These are phyloP conservation scores for Thamnophis sirtalis DNA, from an alignment of 2,113 vertebrate species.

Conservation along the genomic window DNA sequence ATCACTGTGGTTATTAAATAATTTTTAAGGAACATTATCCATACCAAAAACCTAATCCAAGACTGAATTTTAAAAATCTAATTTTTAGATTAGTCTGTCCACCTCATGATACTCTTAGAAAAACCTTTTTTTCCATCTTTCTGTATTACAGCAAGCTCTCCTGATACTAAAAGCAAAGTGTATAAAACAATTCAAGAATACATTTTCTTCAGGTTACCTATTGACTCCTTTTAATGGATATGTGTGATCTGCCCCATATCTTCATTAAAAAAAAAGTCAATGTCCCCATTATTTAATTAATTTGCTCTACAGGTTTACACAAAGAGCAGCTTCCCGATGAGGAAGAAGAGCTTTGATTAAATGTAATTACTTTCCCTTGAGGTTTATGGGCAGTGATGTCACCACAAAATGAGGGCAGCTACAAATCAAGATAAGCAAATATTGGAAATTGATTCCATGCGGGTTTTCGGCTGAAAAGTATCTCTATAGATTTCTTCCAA, in stretches of 20 bases:
- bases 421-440: constrained; percentile 32
- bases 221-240: background rate
- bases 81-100: background rate
- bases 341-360: constrained; percentile 19
- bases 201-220: background rate
- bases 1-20: background rate
- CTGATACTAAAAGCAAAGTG: background rate
- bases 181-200: background rate
- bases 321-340: constrained; percentile 8
- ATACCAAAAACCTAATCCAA: background rate
- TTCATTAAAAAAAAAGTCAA: background rate
- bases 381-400: constrained; percentile 12
- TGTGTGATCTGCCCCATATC: background rate
- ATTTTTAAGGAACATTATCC: background rate
- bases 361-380: constrained; percentile 38
- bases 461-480: constrained; percentile 4
- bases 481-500: background rate
- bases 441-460: background rate
- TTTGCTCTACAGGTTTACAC: constrained; percentile 40
- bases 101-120: background rate
- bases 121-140: background rate
- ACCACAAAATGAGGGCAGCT: constrained; percentile 9
- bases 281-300: constrained; percentile 35
- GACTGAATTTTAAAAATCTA: background rate
- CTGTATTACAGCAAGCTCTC: background rate